phyloP scores from a whole-genome alignment of 2,797 vertebrate genomes.

The Sebastiscus albofasciatus region DNA sequence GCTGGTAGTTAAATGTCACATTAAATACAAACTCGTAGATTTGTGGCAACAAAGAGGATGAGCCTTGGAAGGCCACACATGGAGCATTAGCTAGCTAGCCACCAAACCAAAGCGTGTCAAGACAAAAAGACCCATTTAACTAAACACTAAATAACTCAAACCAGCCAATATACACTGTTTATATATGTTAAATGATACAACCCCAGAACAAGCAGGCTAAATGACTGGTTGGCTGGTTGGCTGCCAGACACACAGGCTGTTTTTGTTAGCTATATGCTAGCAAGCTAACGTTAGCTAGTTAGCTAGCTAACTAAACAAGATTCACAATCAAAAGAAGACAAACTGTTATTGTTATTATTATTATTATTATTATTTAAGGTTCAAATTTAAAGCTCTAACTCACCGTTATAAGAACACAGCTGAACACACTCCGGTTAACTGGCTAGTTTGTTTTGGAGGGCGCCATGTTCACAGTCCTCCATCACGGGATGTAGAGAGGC shows the following conservation, averaged over 20 bases:
- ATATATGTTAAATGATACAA: fast-evolving
- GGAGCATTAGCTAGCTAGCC: constrained; percentile 39
- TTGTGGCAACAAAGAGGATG: constrained; percentile 60
- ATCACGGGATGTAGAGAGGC: constrained; percentile 54
- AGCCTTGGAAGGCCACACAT: constrained; percentile 50
- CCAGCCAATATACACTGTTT: fast-evolving
- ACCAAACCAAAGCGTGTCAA: neutral
- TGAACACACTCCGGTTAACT: neutral
- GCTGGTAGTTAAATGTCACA: neutral
- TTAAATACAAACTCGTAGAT: neutral
- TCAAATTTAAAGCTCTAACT: fast-evolving
- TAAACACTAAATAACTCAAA: neutral
- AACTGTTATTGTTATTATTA: fast-evolving
- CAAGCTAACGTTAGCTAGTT: constrained; percentile 36
- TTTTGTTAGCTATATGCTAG: constrained; percentile 36
- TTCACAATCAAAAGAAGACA: neutral
- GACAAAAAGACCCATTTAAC: neutral
- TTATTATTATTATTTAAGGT: fast-evolving
- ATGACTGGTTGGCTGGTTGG: neutral
- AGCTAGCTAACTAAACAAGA: neutral
- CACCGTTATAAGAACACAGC: neutral
- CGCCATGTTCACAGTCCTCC: constrained; percentile 79
- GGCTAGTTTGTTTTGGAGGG: constrained; percentile 71
- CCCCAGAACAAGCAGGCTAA: neutral
- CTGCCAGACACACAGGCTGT: neutral